Evolutionary conservation across 2,888 invertebrate genomes (phyloP).

Genomic region (Plebejus anna): DNA sequence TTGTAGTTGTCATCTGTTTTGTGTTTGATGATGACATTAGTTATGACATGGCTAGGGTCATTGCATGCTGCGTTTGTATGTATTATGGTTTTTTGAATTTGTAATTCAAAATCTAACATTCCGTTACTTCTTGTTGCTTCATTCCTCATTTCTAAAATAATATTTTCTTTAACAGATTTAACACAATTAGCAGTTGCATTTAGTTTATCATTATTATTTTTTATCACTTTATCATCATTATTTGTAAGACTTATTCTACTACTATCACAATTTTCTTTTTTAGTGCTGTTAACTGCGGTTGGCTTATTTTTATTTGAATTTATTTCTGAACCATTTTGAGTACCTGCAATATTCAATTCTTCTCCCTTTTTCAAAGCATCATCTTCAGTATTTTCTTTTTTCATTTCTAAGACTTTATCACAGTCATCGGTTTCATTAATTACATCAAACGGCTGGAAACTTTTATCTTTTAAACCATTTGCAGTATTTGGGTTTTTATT

Average conservation of each 20-base stretch:
- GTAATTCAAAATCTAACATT: conserved; percentile 8
- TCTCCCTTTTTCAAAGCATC: background rate
- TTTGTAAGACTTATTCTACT: background rate
- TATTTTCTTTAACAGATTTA: background rate
- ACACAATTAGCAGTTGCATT: background rate
- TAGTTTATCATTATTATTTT: background rate
- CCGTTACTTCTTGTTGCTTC: background rate
- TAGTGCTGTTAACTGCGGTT: background rate
- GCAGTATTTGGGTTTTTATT: background rate
- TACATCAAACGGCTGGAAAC: background rate
- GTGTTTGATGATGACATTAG: background rate
- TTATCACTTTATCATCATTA: background rate
- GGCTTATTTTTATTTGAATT: background rate
- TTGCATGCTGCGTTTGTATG: background rate
- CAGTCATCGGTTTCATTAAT: background rate
- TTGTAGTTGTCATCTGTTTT: background rate
- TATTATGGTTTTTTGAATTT: background rate
- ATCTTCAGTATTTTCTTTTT: background rate
- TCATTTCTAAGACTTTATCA: background rate
- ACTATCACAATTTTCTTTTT: background rate
- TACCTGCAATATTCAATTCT: background rate
- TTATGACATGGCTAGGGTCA: background rate
- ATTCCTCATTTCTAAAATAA: background rate
- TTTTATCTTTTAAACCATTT: background rate
- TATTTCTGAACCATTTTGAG: background rate